A percentile compares a stretch with the other conserved stretches of the same genome.
These are phyloP conservation scores for Palloptera scutellata DNA, from an alignment of 2,888 invertebrate species.

Conservation along the genomic window DNA sequence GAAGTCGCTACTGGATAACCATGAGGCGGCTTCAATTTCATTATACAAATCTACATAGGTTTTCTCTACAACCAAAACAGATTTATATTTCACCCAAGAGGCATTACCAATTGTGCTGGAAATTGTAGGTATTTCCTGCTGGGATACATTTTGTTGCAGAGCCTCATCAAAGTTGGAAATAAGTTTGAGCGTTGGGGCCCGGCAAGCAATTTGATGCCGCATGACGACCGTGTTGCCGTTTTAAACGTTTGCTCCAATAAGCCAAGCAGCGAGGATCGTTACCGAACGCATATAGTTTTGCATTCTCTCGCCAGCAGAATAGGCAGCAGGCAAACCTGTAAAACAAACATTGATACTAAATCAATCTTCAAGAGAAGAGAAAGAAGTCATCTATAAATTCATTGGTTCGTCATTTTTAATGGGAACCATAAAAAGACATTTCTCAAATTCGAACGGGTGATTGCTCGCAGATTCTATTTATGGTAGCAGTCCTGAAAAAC, in stretches of 20 bases:
- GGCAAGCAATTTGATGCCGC: conserved; percentile 12
- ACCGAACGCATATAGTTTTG: neutral
- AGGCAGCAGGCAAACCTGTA: too few species aligned
- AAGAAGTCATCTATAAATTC: neutral
- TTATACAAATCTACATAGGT: conserved; percentile 17
- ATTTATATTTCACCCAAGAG: conserved; percentile 11
- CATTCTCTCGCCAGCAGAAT: too few species aligned
- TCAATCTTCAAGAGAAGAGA: conserved; percentile 1
- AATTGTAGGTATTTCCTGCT: neutral
- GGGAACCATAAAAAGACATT: conserved; percentile 36
- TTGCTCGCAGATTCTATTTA: conserved; percentile 10
- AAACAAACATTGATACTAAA: too few species aligned
- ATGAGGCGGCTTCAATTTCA: conserved; percentile 12
- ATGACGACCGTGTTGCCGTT: neutral
- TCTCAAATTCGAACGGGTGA: conserved; percentile 33
- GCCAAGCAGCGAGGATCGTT: conserved; percentile 9
- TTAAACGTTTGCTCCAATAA: conserved; percentile 10
- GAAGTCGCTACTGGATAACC: conserved; percentile 13
- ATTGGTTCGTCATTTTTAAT: neutral
- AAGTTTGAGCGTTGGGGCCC: conserved; percentile 10
- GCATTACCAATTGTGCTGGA: neutral
- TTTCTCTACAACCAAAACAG: conserved; percentile 7
- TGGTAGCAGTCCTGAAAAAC: too few species aligned
- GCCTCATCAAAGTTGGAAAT: conserved; percentile 8
- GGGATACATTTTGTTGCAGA: neutral